Conservation (phyloP, 1,140 invertebrate genomes). For the Augochlora pura region DNA sequence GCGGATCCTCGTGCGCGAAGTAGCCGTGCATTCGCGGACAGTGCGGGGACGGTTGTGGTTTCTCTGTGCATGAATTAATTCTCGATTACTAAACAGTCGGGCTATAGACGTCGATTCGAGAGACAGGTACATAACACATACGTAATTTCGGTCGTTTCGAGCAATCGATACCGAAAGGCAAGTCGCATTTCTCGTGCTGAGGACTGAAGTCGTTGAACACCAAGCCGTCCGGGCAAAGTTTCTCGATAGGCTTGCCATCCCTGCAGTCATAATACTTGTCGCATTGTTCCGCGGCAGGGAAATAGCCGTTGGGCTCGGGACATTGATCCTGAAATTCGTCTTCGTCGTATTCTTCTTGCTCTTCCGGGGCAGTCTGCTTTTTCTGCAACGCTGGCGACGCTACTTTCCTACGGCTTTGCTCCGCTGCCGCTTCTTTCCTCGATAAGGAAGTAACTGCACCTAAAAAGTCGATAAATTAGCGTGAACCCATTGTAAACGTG, state of each 20-base stretch:
- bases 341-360: slow-evolving; percentile 65
- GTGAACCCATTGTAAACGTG: neutral
- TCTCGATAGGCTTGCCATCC: slow-evolving; percentile 86
- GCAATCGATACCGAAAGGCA: slow-evolving; percentile 93
- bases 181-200: slow-evolving; percentile 91
- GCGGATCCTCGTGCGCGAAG: slow-evolving; percentile 90
- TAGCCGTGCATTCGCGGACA: slow-evolving; percentile 93
- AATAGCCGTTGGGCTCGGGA: slow-evolving; percentile 91
- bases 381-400: slow-evolving; percentile 52
- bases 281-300: slow-evolving; percentile 92
- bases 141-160: slow-evolving; percentile 87
- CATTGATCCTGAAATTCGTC: slow-evolving; percentile 83
- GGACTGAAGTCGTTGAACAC: slow-evolving; percentile 93
- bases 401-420: slow-evolving; percentile 70
- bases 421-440: slow-evolving; percentile 75
- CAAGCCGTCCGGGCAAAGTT: slow-evolving; percentile 93
- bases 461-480: slow-evolving; percentile 34
- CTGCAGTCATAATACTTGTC: slow-evolving; percentile 95
- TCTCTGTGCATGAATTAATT: slow-evolving; percentile 81
- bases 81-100: too few relatives aligned
- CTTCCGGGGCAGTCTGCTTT: slow-evolving; percentile 26
- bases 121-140: slow-evolving; percentile 80
- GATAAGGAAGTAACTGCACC: slow-evolving; percentile 68
- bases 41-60: slow-evolving; percentile 85
- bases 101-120: too few relatives aligned